These are phyloP conservation scores for Procambarus virginalis DNA, from an alignment of 1,140 invertebrate species.

Conservation along the genomic window DNA sequence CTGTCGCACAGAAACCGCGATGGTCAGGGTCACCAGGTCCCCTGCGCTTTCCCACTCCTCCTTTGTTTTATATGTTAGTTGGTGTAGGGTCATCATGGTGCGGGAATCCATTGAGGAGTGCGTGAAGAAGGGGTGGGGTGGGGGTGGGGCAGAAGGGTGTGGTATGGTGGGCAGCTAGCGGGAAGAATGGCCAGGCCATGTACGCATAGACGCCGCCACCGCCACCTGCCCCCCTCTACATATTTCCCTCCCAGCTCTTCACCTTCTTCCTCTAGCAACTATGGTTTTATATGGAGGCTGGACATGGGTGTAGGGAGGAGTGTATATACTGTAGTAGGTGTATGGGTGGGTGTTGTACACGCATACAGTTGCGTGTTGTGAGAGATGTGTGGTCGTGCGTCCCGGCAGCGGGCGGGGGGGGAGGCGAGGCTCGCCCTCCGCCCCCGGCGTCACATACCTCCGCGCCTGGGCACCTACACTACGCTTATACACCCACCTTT, in stretches of 20 bases:
- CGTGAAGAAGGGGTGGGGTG: not conserved
- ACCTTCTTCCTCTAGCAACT: no score
- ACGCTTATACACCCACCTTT: not conserved
- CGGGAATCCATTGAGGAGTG: not conserved
- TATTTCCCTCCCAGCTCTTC: not conserved
- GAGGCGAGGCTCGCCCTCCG: conserved; percentile 10
- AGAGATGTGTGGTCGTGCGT: conserved; percentile 32
- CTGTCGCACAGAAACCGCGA: no score
- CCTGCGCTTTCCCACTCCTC: not conserved
- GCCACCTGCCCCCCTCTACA: no score
- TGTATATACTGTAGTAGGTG: no score
- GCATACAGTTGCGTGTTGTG: not conserved
- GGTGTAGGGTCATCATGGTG: not conserved
- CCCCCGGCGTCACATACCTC: conserved; percentile 51
- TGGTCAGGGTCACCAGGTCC: no score
- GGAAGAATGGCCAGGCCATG: not conserved
- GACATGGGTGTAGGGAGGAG: not conserved
- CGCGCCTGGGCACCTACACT: conserved; percentile 14
- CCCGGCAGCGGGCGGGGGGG: conserved; percentile 38
- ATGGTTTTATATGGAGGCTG: no score
- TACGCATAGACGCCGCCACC: conserved; percentile 23
- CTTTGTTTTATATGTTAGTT: not conserved
- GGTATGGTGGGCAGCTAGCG: conserved; percentile 34
- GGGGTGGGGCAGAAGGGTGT: not conserved
- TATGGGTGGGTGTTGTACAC: no score